Percentiles rank a stretch among this genome's conserved stretches.
Evolutionary conservation across 1,140 invertebrate genomes (phyloP).

Genomic region (Pseudomyrmex cubaensis): DNA sequence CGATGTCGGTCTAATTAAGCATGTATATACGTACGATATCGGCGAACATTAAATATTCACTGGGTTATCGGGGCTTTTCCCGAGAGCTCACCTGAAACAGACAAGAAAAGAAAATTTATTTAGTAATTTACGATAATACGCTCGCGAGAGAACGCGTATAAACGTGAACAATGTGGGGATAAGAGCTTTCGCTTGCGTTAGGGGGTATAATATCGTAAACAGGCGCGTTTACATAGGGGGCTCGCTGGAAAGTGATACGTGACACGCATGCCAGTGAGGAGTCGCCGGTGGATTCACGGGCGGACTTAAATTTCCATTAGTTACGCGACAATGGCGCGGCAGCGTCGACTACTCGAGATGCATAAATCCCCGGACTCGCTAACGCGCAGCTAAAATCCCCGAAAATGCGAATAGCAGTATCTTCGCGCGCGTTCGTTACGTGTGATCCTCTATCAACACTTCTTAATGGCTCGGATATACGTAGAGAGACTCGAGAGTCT

Average conservation of each 20-base stretch:
- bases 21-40: constrained; percentile 28
- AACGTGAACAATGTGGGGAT: constrained; percentile 65
- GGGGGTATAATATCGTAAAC: constrained; percentile 82
- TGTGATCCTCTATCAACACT: constrained; percentile 47
- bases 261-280: constrained; percentile 82
- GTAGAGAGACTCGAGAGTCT: background rate
- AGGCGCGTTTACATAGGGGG: constrained; percentile 82
- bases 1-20: constrained; percentile 44
- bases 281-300: constrained; percentile 78
- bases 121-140: constrained; percentile 42
- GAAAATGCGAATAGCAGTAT: constrained; percentile 54
- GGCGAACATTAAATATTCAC: constrained; percentile 5
- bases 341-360: constrained; percentile 76
- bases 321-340: constrained; percentile 80
- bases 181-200: constrained; percentile 79
- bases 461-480: constrained; percentile 11
- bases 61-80: background rate
- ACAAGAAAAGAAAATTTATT: constrained; percentile 63
- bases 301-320: constrained; percentile 83
- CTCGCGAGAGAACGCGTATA: constrained; percentile 13
- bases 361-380: constrained; percentile 68
- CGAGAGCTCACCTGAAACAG: constrained; percentile 78
- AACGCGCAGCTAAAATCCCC: constrained; percentile 57
- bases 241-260: constrained; percentile 82
- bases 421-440: background rate